Evolutionary conservation across 2,113 vertebrate genomes (phyloP).

Genomic region (Odontophorus gujanensis): DNA sequence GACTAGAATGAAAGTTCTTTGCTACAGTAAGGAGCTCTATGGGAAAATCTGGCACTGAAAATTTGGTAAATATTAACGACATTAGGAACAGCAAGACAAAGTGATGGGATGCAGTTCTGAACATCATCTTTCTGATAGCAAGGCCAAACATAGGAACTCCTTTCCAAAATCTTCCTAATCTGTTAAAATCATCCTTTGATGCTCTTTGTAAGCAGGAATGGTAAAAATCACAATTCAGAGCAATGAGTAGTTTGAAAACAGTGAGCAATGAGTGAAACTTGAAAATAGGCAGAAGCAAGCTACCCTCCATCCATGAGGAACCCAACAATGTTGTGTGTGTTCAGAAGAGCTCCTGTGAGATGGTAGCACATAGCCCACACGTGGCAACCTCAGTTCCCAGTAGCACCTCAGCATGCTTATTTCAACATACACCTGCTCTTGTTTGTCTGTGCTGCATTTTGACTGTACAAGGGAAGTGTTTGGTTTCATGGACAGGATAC

Average conservation of each 20-base stretch:
- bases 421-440: neutral
- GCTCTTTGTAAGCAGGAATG: neutral
- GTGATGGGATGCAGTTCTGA: neutral
- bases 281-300: neutral
- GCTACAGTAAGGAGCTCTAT: neutral
- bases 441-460: neutral
- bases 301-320: neutral
- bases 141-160: neutral
- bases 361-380: neutral
- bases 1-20: neutral
- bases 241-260: neutral
- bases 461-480: neutral
- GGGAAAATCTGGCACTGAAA: neutral
- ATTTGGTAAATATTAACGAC: neutral
- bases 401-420: fast-evolving
- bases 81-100: fast-evolving
- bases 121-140: neutral
- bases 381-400: fast-evolving
- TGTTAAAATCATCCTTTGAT: neutral
- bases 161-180: neutral
- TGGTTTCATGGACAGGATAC: neutral
- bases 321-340: neutral
- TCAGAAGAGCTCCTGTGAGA: neutral
- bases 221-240: neutral
- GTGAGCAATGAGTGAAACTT: neutral